Conservation (phyloP, 1,140 invertebrate genomes). For the Artemia franciscana region DNA sequence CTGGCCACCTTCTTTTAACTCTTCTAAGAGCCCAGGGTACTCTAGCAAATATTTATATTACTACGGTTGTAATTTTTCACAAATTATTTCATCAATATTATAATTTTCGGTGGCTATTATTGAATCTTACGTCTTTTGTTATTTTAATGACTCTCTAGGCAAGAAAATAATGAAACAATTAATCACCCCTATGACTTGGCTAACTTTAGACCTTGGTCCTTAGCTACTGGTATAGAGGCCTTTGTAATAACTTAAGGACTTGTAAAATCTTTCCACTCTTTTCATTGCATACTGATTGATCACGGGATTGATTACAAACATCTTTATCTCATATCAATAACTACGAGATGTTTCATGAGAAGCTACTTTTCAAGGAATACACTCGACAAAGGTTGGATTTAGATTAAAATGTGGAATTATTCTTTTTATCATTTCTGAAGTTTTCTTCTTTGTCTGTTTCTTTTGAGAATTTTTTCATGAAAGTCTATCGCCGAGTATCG, state of each 20-base stretch:
- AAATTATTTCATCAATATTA: slow-evolving; percentile 26
- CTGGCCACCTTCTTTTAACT: too few relatives aligned
- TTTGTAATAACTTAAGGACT: slow-evolving; percentile 22
- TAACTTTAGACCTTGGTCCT: slow-evolving; percentile 30
- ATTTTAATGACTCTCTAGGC: slow-evolving; percentile 26
- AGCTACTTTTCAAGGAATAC: too few relatives aligned
- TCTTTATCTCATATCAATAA: slow-evolving; percentile 30
- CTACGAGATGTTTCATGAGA: slow-evolving; percentile 33
- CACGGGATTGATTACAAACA: slow-evolving; percentile 22
- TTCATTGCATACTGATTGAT: slow-evolving; percentile 21
- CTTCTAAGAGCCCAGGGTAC: slow-evolving; percentile 25
- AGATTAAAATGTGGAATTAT: too few relatives aligned
- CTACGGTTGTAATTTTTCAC: slow-evolving; percentile 20
- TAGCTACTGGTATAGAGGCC: slow-evolving; percentile 22
- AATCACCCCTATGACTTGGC: slow-evolving; percentile 13
- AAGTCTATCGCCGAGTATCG: slow-evolving; percentile 32
- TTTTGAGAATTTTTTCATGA: slow-evolving; percentile 39
- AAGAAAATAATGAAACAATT: slow-evolving; percentile 22
- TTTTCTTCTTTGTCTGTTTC: slow-evolving; percentile 34
- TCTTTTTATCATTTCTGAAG: too few relatives aligned
- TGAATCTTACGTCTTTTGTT: slow-evolving; percentile 30
- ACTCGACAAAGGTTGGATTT: too few relatives aligned
- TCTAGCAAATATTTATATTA: too few relatives aligned
- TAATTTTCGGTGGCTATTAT: slow-evolving; percentile 27
- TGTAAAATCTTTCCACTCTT: slow-evolving; percentile 26